A percentile compares a stretch with the other conserved stretches of the same genome.
Conservation (phyloP, 2,888 invertebrate species). For the Nezara viridula region DNA sequence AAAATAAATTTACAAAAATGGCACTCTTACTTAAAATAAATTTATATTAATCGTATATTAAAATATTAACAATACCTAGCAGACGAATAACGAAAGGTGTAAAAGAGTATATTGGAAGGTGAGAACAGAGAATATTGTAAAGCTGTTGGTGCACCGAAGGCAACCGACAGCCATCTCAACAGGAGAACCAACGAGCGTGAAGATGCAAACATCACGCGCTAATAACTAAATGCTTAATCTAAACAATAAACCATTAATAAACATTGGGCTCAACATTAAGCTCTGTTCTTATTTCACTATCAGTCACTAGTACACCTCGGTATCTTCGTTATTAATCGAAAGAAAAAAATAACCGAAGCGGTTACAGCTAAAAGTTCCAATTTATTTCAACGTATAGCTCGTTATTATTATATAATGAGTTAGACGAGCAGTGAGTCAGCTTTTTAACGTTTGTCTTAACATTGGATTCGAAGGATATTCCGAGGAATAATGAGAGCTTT, state of each 20-base stretch:
- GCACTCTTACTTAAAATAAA: too few relatives aligned
- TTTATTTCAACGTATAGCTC: too few relatives aligned
- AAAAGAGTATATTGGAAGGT: not conserved
- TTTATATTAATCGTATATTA: not conserved
- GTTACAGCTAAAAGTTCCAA: too few relatives aligned
- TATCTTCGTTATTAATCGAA: not conserved
- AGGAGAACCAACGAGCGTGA: not conserved
- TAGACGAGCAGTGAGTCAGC: too few relatives aligned
- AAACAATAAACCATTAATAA: not conserved
- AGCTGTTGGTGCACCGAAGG: not conserved
- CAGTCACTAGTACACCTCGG: not conserved
- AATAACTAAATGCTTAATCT: not conserved
- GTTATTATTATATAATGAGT: too few relatives aligned
- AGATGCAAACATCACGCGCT: constrained; percentile 32
- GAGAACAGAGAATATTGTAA: not conserved
- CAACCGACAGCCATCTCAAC: not conserved
- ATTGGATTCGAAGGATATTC: too few relatives aligned
- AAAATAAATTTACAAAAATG: too few relatives aligned
- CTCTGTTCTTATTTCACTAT: not conserved
- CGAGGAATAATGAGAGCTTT: too few relatives aligned
- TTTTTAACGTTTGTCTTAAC: too few relatives aligned
- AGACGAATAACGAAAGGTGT: not conserved
- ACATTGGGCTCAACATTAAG: not conserved
- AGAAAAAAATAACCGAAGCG: not conserved
- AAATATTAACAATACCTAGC: not conserved